Conservation (phyloP, 2,797 vertebrate species). For the Poecilia wingei region DNA sequence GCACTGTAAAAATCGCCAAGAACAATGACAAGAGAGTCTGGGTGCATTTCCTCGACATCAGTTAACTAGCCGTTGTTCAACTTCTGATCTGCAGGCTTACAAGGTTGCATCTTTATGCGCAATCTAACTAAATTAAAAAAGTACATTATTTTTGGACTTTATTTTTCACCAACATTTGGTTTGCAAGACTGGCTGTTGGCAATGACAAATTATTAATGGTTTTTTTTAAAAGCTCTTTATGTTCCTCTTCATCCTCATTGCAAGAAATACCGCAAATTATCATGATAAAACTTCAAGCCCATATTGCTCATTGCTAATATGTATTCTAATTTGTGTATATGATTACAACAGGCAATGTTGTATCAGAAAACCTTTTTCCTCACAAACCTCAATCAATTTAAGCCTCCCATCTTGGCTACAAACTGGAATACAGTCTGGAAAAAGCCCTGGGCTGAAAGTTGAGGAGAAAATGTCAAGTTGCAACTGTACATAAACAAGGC, state of each 20-base stretch:
- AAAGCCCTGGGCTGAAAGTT: conserved; percentile 56
- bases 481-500: conserved; percentile 68
- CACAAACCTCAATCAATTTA: conserved; percentile 26
- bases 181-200: background rate
- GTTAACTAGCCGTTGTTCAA: background rate
- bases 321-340: background rate
- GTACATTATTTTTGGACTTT: background rate
- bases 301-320: background rate
- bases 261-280: background rate
- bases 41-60: no score
- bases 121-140: background rate
- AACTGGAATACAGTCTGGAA: conserved; percentile 47
- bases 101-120: background rate
- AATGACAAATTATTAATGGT: background rate
- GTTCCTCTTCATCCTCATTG: background rate
- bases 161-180: background rate
- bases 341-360: background rate
- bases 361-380: conserved; percentile 20
- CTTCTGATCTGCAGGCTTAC: background rate
- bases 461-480: conserved; percentile 69
- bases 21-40: no score
- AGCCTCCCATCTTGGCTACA: conserved; percentile 36
- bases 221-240: background rate
- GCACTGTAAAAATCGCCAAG: no score
- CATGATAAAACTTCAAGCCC: background rate